Conservation (phyloP, 2,888 invertebrate species). For the Cactoblastis cactorum region DNA sequence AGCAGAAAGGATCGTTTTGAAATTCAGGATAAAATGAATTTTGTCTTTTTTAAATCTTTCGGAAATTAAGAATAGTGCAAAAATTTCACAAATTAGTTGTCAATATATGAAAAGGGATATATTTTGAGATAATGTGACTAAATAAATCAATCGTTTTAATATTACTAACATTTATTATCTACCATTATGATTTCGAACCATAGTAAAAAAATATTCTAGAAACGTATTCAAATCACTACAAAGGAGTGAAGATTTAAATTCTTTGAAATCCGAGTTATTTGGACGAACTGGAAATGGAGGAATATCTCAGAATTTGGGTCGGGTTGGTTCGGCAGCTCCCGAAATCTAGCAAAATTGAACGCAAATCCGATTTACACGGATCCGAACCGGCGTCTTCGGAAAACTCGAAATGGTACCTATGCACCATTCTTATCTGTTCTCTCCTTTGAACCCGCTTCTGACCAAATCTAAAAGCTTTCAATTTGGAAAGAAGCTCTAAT, state of each 20-base stretch:
- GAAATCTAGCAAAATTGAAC: conserved; percentile 72
- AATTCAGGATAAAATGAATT: no score
- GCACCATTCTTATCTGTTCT: conserved; percentile 31
- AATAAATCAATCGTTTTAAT: no score
- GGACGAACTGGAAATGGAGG: conserved; percentile 44
- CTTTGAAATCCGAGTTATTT: conserved; percentile 53
- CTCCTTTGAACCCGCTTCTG: conserved; percentile 22
- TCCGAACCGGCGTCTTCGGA: conserved; percentile 48
- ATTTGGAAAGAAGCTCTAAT: conserved; percentile 4
- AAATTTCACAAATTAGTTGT: no score
- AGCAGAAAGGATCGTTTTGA: no score
- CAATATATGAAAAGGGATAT: no score
- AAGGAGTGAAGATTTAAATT: conserved; percentile 57
- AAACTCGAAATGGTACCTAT: conserved; percentile 46
- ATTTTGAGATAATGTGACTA: no score
- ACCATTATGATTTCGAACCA: not conserved
- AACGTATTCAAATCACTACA: conserved; percentile 48
- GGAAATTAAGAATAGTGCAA: no score
- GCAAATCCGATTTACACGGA: conserved; percentile 71
- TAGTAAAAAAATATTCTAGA: conserved; percentile 16
- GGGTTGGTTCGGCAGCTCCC: conserved; percentile 54
- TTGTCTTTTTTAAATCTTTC: no score
- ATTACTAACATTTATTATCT: not conserved
- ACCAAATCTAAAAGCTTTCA: conserved; percentile 13
- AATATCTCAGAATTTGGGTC: conserved; percentile 54